Evolutionary conservation across 2,797 vertebrate genomes (phyloP).

Genomic region (Lagodon rhomboides): DNA sequence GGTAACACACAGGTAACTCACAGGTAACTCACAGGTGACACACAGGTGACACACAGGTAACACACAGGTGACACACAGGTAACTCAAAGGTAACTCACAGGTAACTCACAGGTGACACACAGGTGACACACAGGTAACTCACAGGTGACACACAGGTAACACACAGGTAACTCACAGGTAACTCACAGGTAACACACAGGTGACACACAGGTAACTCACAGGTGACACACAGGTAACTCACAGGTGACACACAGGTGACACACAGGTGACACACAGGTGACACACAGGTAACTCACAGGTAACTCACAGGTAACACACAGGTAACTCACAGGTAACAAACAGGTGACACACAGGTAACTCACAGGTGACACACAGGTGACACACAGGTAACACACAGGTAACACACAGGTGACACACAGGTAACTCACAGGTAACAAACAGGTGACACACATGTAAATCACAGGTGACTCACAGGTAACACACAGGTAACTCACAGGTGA

Average conservation of each 20-base stretch:
- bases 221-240: slow-evolving; percentile 46
- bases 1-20: no score
- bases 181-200: no score
- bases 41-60: neutral
- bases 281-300: neutral
- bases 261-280: slow-evolving; percentile 84
- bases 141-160: slow-evolving; percentile 52
- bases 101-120: neutral
- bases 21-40: slow-evolving; percentile 83
- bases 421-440: neutral
- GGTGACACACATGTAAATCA: no score
- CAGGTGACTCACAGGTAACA: slow-evolving; percentile 83
- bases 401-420: slow-evolving; percentile 48
- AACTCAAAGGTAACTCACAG: slow-evolving; percentile 49
- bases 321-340: slow-evolving; percentile 85
- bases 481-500: neutral
- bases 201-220: slow-evolving; percentile 83
- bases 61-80: slow-evolving; percentile 82
- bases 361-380: no score
- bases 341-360: slow-evolving; percentile 46
- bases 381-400: no score
- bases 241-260: no score
- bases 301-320: no score
- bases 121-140: slow-evolving; percentile 83
- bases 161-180: no score